Base-by-base conservation (phyloP, 1,140 invertebrate species). In the Drosophila paulistorum region DNA sequence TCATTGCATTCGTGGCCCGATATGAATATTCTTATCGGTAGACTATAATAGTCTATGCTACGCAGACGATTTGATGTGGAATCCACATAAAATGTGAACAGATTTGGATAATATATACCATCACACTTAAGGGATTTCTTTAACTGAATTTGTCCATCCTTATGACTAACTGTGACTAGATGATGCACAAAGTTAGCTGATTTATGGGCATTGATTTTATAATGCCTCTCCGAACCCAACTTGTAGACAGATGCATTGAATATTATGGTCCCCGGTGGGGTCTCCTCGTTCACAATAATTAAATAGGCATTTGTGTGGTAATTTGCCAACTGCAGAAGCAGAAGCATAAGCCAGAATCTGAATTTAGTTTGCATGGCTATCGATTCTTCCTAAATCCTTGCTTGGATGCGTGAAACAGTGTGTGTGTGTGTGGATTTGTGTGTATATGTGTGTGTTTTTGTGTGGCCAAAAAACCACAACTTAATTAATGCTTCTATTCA, bases 71-170 rank as follows among this genome's bases (percentile, higher is more conserved):
- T 96, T 42, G 96, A 96, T 26, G 95, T 96, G 13, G 96, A 97
- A 84, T 98, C 97, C 65, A 97, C 95, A 92, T 97, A 96, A 75
- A 97, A 94, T 4, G 96, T 97, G 91, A 97, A 97, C 14, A 97
- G 93, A 76, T 96, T 95, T 0, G 96, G 96, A 82, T 97, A 97
- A 61, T 95, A 95, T 7, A 97, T 93, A 33, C 96, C 96, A 70
- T 97, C 95, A 92, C 97, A 98, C 75, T 94, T 94, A n/a, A 97
- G 92, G 13, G 93, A 92, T 74, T 95, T 94, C 68, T 95, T 94
- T n/a, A 97, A 90, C 1, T 94, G 94, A n/a, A 97, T 95, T 59
- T 95, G 94, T 1, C 96, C 97, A 58, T 93, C 95, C 75, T 95
- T 94, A 39, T 94, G 94, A 89, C 96, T 95, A 30, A 98, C 96